Conservation (phyloP, 2,797 vertebrate genomes). For the Xenops minutus region DNA sequence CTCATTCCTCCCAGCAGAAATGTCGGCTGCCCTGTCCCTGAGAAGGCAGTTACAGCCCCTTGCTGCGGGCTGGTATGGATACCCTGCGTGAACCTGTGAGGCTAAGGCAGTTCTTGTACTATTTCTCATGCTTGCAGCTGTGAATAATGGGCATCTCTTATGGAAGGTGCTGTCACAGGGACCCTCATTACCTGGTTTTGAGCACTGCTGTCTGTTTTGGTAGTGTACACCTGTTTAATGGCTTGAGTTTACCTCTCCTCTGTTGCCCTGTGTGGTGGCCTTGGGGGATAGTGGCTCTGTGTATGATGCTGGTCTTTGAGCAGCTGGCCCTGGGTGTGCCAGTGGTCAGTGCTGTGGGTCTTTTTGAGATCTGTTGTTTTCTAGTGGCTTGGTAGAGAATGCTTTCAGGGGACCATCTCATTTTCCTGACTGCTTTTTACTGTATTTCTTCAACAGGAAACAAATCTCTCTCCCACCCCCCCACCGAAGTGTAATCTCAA, state of each 20-base stretch:
- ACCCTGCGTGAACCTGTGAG: not conserved
- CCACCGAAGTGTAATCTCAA: not conserved
- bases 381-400: not conserved
- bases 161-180: not conserved
- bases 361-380: not conserved
- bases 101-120: not conserved
- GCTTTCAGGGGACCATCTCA: not conserved
- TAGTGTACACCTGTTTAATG: not conserved
- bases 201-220: not conserved
- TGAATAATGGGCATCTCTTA: not conserved
- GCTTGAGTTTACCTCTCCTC: not conserved
- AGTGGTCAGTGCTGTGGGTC: not conserved
- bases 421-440: not conserved
- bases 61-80: rapidly evolving
- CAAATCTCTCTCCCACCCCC: not conserved
- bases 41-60: not conserved
- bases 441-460: not conserved
- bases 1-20: not conserved
- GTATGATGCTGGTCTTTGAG: not conserved
- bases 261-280: rapidly evolving
- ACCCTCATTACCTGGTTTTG: not conserved
- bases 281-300: not conserved
- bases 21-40: not conserved
- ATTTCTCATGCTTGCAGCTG: not conserved
- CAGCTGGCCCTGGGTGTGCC: not conserved